phyloP scores from a whole-genome alignment of 1,140 invertebrate species.

The Drosophila sp. region DNA sequence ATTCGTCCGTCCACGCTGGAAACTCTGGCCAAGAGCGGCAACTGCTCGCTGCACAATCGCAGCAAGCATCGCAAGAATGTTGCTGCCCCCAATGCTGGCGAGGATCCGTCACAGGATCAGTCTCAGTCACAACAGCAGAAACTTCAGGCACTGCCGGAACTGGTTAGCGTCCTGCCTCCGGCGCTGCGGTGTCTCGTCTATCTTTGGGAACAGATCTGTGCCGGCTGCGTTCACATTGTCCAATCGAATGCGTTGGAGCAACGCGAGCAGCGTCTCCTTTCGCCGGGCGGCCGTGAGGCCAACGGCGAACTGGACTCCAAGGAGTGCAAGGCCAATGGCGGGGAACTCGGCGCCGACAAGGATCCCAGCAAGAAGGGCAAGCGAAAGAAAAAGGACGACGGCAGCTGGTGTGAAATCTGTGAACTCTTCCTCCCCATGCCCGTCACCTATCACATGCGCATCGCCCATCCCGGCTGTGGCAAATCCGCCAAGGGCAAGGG shows the following conservation, averaged over 20 bases:
- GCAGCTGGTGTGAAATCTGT: slow-evolving; percentile 93
- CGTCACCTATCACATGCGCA: slow-evolving; percentile 95
- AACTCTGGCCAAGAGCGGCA: slow-evolving; percentile 90
- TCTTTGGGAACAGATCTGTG: slow-evolving; percentile 95
- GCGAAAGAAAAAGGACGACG: slow-evolving; percentile 86
- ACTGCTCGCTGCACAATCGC: slow-evolving; percentile 80
- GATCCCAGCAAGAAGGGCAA: slow-evolving; percentile 86
- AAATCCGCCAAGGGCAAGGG: slow-evolving; percentile 92
- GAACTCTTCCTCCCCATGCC: slow-evolving; percentile 89
- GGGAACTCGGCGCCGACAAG: slow-evolving; percentile 63
- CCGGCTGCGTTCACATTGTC: slow-evolving; percentile 87
- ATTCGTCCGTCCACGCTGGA: slow-evolving; percentile 92
- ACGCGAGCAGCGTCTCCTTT: slow-evolving; percentile 57
- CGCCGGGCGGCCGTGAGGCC: slow-evolving; percentile 51
- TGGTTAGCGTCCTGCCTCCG: slow-evolving; percentile 90
- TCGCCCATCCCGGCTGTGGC: slow-evolving; percentile 95
- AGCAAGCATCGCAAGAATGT: slow-evolving; percentile 78
- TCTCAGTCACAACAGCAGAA: slow-evolving; percentile 49
- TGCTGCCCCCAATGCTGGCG: slow-evolving; percentile 11
- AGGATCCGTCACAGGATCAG: background rate
- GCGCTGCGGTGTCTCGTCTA: slow-evolving; percentile 93
- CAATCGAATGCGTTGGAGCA: slow-evolving; percentile 80
- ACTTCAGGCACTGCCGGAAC: slow-evolving; percentile 74
- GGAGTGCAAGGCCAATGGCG: slow-evolving; percentile 57
- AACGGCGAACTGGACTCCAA: slow-evolving; percentile 77